These are phyloP conservation scores for Physeter macrocephalus DNA, from an alignment of 2,113 vertebrate species.

Conservation along the genomic window DNA sequence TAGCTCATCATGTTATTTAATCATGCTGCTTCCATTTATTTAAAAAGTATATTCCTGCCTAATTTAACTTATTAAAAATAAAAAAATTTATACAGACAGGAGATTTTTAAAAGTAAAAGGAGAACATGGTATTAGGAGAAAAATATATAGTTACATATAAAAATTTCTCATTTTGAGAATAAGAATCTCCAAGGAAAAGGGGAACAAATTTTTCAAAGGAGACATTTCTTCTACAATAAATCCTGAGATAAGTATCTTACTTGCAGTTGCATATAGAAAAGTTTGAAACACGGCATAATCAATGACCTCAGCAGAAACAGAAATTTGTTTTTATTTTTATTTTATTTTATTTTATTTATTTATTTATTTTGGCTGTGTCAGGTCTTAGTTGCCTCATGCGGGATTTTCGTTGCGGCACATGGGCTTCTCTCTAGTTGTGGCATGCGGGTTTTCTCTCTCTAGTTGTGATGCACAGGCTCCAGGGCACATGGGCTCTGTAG, in stretches of 20 bases:
- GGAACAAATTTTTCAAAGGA: neutral
- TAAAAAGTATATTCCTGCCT: neutral
- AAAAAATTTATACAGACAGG: neutral
- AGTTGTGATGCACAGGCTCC: too few relatives aligned
- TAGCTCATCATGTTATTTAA: neutral
- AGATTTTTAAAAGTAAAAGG: neutral
- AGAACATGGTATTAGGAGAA: neutral
- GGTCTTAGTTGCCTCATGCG: too few relatives aligned
- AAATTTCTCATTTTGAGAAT: neutral
- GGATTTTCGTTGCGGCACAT: rapidly evolving
- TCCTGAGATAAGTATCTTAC: neutral
- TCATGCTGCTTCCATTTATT: neutral
- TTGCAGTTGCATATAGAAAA: neutral
- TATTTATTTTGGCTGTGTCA: too few relatives aligned
- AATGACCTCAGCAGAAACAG: neutral
- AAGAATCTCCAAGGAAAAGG: neutral
- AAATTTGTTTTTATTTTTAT: too few relatives aligned
- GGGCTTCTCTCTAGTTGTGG: too few relatives aligned
- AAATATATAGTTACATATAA: neutral
- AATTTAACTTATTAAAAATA: neutral
- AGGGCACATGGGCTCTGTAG: too few relatives aligned
- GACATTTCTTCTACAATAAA: neutral
- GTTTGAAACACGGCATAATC: rapidly evolving
- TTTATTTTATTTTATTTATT: too few relatives aligned
- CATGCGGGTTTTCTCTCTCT: too few relatives aligned